A percentile compares a stretch with the other conserved stretches of the same genome.
These are phyloP conservation scores for Phodopus roborovskii DNA, from an alignment of 2,113 vertebrate species.

Conservation along the genomic window DNA sequence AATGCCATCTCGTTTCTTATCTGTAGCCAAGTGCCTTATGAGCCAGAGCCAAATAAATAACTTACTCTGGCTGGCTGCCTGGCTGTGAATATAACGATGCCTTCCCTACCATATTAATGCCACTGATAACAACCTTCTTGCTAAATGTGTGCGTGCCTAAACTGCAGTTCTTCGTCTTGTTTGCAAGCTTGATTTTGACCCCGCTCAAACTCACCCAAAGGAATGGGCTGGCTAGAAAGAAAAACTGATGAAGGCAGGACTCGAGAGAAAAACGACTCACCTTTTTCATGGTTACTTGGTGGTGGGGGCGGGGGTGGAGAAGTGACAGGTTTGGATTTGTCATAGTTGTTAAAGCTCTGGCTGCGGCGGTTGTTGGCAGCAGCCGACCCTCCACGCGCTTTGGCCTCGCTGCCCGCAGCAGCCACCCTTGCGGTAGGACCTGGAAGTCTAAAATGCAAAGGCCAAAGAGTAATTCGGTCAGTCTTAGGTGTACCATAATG, in stretches of 20 bases:
- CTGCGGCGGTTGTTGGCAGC: conserved; percentile 94
- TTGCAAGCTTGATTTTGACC: background rate
- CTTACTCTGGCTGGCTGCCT: background rate
- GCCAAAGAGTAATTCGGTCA: conserved; percentile 31
- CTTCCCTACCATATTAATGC: background rate
- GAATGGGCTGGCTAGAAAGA: background rate
- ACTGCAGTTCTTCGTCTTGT: background rate
- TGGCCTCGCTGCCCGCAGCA: conserved; percentile 93
- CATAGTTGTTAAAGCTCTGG: conserved; percentile 95
- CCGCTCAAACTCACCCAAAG: fast-evolving
- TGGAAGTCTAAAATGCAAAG: conserved; percentile 91
- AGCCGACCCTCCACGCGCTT: conserved; percentile 89
- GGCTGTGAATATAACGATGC: background rate
- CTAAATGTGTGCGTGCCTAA: background rate
- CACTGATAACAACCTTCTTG: background rate
- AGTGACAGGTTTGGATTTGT: conserved; percentile 93
- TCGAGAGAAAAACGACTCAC: conserved; percentile 82
- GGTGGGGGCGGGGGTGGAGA: conserved; percentile 80
- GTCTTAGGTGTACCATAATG: background rate
- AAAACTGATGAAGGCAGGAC: background rate
- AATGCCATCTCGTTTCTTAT: background rate
- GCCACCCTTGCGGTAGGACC: conserved; percentile 93
- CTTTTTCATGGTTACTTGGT: conserved; percentile 88
- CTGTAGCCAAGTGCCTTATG: background rate
- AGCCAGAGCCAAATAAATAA: background rate